These are phyloP conservation scores for Myripristis jacobus DNA, from an alignment of 2,797 vertebrate genomes.

Conservation along the genomic window DNA sequence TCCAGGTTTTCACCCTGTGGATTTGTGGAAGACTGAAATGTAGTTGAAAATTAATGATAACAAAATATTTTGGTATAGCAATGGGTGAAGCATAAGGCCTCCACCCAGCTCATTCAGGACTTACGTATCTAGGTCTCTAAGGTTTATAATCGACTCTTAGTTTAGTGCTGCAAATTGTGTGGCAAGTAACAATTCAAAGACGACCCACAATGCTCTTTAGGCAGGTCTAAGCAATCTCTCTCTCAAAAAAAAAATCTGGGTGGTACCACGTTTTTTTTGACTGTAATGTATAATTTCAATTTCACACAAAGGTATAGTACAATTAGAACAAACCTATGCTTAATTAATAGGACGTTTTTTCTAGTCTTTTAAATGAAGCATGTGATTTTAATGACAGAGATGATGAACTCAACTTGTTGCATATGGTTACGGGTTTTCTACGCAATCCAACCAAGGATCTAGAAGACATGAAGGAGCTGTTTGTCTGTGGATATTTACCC, in stretches of 20 bases:
- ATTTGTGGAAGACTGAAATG: not conserved
- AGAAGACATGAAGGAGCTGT: constrained; percentile 52
- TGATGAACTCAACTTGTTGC: constrained; percentile 23
- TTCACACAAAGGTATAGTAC: constrained; percentile 20
- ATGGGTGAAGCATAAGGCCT: not conserved
- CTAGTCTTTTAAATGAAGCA: constrained; percentile 18
- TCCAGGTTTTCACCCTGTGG: not conserved
- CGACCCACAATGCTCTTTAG: not conserved
- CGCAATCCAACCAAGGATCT: constrained; percentile 35
- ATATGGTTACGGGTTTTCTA: constrained; percentile 30
- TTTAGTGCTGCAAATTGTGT: not conserved
- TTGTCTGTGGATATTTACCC: constrained; percentile 49
- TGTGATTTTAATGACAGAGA: constrained; percentile 26
- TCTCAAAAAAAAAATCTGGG: not conserved
- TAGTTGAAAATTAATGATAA: not conserved
- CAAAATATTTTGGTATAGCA: not conserved
- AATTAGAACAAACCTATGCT: constrained; percentile 4
- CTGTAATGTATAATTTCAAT: not conserved
- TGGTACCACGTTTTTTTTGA: not conserved
- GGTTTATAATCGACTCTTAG: not conserved
- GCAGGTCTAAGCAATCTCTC: not conserved
- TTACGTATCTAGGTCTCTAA: constrained; percentile 1
- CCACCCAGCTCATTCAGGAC: not conserved
- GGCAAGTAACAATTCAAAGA: not conserved
- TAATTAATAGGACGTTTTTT: constrained; percentile 16